phyloP scores from a whole-genome alignment of 2,888 invertebrate genomes.

The Thymelicus acteon region DNA sequence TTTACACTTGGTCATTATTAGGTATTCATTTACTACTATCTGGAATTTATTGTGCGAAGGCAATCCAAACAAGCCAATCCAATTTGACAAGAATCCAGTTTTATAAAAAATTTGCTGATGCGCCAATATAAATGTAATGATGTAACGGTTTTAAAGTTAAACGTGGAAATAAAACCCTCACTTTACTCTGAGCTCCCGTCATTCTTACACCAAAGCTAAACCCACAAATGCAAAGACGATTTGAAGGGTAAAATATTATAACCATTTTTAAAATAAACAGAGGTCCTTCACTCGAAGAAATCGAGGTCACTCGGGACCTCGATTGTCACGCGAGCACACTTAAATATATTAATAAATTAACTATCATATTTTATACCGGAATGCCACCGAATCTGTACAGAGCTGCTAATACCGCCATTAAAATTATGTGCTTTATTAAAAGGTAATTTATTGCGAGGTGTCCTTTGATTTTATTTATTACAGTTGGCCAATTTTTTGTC shows the following conservation, averaged over 20 bases:
- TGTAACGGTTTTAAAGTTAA: slow-evolving; percentile 14
- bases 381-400: slow-evolving; percentile 42
- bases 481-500: slow-evolving; percentile 1
- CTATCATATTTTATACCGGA: slow-evolving; percentile 64
- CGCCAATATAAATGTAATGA: background rate
- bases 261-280: slow-evolving; percentile 43
- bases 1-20: no score
- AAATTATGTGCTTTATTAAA: slow-evolving; percentile 35
- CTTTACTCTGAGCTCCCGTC: slow-evolving; percentile 9
- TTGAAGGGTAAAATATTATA: slow-evolving; percentile 25
- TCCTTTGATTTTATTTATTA: slow-evolving; percentile 25
- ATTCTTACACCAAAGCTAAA: slow-evolving; percentile 13
- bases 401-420: slow-evolving; percentile 56
- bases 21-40: no score
- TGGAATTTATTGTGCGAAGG: no score
- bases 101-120: no score
- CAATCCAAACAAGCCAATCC: no score
- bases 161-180: slow-evolving; percentile 12
- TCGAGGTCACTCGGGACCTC: slow-evolving; percentile 49
- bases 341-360: slow-evolving; percentile 54
- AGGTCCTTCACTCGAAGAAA: slow-evolving; percentile 57
- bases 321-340: slow-evolving; percentile 47
- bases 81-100: no score
- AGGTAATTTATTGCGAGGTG: slow-evolving; percentile 29
- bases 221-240: slow-evolving; percentile 7